Percentiles rank a stretch among this genome's conserved stretches.
phyloP scores from a whole-genome alignment of 2,888 invertebrate genomes.

The Caenorhabditis angaria region DNA sequence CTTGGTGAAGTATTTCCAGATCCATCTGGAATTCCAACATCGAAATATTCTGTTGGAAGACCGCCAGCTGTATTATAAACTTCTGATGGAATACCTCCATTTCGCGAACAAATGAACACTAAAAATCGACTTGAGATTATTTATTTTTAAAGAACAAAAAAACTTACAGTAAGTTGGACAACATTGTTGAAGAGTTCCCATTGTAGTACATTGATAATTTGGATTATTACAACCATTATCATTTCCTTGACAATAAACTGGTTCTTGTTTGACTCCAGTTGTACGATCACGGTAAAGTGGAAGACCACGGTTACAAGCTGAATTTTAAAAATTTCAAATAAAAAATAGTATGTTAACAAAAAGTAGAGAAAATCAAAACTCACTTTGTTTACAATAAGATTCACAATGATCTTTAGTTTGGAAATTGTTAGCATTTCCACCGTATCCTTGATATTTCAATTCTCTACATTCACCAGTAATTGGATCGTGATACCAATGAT shows the following conservation, averaged over 20 bases:
- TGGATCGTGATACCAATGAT: constrained; percentile 71
- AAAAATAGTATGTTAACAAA: not conserved
- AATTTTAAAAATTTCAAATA: constrained; percentile 9
- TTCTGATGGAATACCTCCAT: constrained; percentile 71
- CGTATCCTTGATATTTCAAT: constrained; percentile 68
- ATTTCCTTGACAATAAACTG: constrained; percentile 70
- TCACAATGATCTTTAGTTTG: constrained; percentile 72
- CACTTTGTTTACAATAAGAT: constrained; percentile 72
- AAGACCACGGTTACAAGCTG: constrained; percentile 71
- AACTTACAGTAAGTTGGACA: constrained; percentile 68
- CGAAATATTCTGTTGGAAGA: constrained; percentile 70
- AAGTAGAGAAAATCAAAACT: constrained; percentile 23
- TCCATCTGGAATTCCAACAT: constrained; percentile 70
- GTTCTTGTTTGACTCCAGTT: constrained; percentile 71
- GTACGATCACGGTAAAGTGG: constrained; percentile 71
- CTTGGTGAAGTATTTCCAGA: constrained; percentile 68
- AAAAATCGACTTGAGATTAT: constrained; percentile 9
- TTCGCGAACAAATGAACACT: constrained; percentile 70
- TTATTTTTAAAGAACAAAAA: not conserved
- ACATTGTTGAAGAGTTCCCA: constrained; percentile 72
- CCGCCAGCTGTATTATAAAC: constrained; percentile 72
- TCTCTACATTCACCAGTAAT: constrained; percentile 70
- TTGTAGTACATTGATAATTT: constrained; percentile 70
- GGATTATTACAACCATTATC: constrained; percentile 71
- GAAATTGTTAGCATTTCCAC: constrained; percentile 71